Percentiles rank a stretch among this genome's conserved stretches.
Evolutionary conservation across 2,888 invertebrate species (phyloP).

Genomic region (Neoaliturus tenellus): DNA sequence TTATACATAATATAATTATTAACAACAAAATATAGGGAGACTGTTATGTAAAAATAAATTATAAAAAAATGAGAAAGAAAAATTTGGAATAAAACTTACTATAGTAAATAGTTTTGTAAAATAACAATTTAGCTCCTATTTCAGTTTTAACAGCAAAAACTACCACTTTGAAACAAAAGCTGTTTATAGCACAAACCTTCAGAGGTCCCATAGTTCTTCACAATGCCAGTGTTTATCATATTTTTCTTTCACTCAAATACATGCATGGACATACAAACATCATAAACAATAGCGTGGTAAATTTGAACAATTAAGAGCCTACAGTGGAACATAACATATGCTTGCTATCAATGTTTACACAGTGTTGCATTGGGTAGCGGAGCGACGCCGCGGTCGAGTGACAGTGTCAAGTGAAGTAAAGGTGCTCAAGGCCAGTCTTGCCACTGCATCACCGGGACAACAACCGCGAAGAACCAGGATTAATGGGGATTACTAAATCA

Average conservation of each 20-base stretch:
- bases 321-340: not conserved
- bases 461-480: not conserved
- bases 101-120: too few relatives aligned
- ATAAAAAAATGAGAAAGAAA: too few relatives aligned
- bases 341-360: not conserved
- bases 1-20: too few relatives aligned
- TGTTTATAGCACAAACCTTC: slow-evolving; percentile 36
- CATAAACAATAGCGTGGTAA: not conserved
- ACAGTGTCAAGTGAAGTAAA: not conserved
- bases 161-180: too few relatives aligned
- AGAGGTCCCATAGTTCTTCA: slow-evolving; percentile 25
- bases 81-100: too few relatives aligned
- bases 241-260: not conserved
- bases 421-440: not conserved
- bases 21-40: too few relatives aligned
- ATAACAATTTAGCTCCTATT: too few relatives aligned
- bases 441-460: not conserved
- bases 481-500: not conserved
- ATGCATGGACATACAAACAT: not conserved
- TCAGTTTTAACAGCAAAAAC: too few relatives aligned
- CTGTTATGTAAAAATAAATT: too few relatives aligned
- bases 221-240: slow-evolving; percentile 5
- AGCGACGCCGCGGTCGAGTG: not conserved
- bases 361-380: not conserved
- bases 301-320: not conserved